Base-by-base conservation (phyloP, 2,113 vertebrate species). In the Neofelis nebulosa region DNA sequence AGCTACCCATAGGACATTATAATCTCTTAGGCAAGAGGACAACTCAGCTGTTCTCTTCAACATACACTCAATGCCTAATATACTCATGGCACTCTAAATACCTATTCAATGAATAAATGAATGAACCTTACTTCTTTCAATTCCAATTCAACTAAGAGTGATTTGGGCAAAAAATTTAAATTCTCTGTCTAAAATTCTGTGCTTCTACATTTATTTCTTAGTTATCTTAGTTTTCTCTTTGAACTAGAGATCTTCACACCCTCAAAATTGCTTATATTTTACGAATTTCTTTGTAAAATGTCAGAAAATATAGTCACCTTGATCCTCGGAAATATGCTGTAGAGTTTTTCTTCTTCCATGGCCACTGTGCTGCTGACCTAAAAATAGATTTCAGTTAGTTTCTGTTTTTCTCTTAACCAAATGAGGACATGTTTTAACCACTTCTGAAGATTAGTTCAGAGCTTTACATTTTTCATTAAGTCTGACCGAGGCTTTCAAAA, bases 251-350 rank as follows among this genome's bases (percentile, higher is more conserved):
- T 94, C 14, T 18, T 74, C 31, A 71, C 2, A 68, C 18, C 36
- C 79, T 83, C 55, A 85, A 74, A 90, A 78, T 74, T 63, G 76
- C 61, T 78, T 95, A 63, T 10, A 92, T 88, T 66, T 83, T 89
- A 76, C 27, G 57, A 23, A 76, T 41, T 79, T 85, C 45, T 81
- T 86, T 91, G 61, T 85, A 93, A 83, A 68, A 94, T 38, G 15
- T 5, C 74, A 74, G 48, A 96, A 96, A 97, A 95, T 45, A 95
- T 0, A 79, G 98, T 98, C 83, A 99, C 99, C 99, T 99, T 93
- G 99, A 99, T 92, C 99, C 99, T 98, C 99, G 99, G 97, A 99
- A 99, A 98, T 99, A 99, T 14, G 99, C 99, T 98, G 98, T 99
- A 52, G 99, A 98, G 81, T 99, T 99, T 98, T 99, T 99, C 98